phyloP scores from a whole-genome alignment of 2,113 vertebrate genomes.

The Nerophis ophidion region DNA sequence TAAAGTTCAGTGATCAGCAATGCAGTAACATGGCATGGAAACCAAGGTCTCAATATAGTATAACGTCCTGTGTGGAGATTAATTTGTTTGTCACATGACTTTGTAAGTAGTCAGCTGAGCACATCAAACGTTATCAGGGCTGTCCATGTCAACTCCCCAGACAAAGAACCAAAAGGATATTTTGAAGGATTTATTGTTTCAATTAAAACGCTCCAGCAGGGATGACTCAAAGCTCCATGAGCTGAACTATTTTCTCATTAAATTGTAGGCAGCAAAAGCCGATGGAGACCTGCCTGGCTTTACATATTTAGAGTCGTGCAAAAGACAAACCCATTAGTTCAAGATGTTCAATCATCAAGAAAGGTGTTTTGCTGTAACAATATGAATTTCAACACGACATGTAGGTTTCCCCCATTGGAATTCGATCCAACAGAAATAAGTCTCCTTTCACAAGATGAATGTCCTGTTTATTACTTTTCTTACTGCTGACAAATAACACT shows the following conservation, averaged over 20 bases:
- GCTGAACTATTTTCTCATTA: not conserved
- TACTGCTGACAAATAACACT: no score
- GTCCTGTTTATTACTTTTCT: not conserved
- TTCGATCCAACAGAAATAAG: not conserved
- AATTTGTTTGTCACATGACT: conserved; percentile 7
- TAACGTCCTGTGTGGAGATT: not conserved
- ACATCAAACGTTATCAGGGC: conserved; percentile 1
- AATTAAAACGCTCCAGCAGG: not conserved
- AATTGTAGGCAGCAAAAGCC: not conserved
- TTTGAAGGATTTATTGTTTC: not conserved
- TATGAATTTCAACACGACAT: not conserved
- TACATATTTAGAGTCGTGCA: conserved; percentile 1
- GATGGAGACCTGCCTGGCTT: not conserved
- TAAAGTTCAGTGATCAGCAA: not conserved
- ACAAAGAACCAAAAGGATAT: not conserved
- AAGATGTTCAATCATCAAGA: not conserved
- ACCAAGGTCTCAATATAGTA: not conserved
- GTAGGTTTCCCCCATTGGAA: conserved; percentile 10
- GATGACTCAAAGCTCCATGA: conserved; percentile 1
- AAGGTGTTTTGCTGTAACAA: not conserved
- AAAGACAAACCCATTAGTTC: not conserved
- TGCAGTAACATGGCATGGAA: not conserved
- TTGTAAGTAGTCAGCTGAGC: conserved; percentile 1
- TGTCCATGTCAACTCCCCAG: conserved; percentile 2
- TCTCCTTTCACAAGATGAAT: conserved; percentile 7